Conservation (phyloP, 2,113 vertebrate genomes). For the Triplophysa tibetana region DNA sequence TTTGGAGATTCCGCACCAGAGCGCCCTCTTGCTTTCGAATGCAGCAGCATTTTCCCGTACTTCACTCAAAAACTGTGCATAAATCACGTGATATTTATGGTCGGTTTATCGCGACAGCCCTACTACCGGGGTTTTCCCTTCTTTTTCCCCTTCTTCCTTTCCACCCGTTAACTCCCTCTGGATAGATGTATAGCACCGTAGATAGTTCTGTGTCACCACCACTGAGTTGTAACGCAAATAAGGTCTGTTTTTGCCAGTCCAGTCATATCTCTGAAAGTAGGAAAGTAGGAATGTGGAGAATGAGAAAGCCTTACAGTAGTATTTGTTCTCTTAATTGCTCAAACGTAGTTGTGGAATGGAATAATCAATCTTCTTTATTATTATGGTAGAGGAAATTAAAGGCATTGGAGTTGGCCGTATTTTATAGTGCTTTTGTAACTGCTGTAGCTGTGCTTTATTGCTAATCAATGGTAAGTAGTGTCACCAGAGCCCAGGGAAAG, state of each 20-base stretch:
- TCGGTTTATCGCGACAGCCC: too few species aligned
- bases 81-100: too few species aligned
- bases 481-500: conserved; percentile 31
- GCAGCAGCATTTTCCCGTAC: too few species aligned
- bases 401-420: conserved; percentile 60
- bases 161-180: conserved; percentile 70
- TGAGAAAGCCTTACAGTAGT: conserved; percentile 40
- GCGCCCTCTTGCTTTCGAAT: too few species aligned
- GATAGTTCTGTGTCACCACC: background rate
- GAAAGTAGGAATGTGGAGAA: background rate
- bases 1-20: too few species aligned
- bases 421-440: conserved; percentile 58
- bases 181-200: conserved; percentile 69
- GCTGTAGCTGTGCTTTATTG: conserved; percentile 54
- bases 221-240: conserved; percentile 3
- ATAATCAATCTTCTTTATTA: conserved; percentile 70
- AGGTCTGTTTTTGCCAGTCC: conserved; percentile 21
- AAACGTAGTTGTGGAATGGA: conserved; percentile 61
- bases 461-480: conserved; percentile 68
- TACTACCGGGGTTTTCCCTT: too few species aligned
- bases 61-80: too few species aligned
- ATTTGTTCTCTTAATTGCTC: conserved; percentile 69
- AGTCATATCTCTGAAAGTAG: conserved; percentile 17
- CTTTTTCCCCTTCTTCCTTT: conserved; percentile 2
- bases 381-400: conserved; percentile 67